Percentiles rank a stretch among this genome's conserved stretches.
These are phyloP conservation scores for Notothenia rossii DNA, from an alignment of 2,113 vertebrate species.

Conservation along the genomic window DNA sequence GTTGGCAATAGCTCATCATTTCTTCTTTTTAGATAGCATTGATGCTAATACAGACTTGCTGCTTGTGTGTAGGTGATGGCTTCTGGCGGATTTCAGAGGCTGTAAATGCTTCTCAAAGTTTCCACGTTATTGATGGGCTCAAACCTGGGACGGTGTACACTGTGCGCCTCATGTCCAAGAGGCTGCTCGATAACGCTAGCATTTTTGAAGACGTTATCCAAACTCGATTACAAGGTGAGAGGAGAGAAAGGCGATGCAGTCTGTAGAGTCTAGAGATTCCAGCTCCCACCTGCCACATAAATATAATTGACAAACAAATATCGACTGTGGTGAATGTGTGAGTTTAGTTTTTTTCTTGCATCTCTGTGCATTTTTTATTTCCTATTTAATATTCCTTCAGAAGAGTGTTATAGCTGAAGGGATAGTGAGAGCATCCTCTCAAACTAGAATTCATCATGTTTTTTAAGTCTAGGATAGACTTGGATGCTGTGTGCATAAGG, in stretches of 20 bases:
- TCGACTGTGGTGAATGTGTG: constrained; percentile 18
- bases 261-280: constrained; percentile 38
- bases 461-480: constrained; percentile 31
- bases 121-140: constrained; percentile 89
- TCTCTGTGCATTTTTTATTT: constrained; percentile 12
- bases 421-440: constrained; percentile 28
- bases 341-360: neutral
- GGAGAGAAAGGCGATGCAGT: constrained; percentile 26
- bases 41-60: constrained; percentile 64
- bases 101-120: constrained; percentile 90
- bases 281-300: neutral
- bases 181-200: constrained; percentile 92
- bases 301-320: neutral
- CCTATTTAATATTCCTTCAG: constrained; percentile 28
- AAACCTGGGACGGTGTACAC: constrained; percentile 90
- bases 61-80: constrained; percentile 90
- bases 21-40: constrained; percentile 22
- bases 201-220: constrained; percentile 97
- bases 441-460: constrained; percentile 31
- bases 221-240: constrained; percentile 94
- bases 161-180: constrained; percentile 92
- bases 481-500: constrained; percentile 32
- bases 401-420: constrained; percentile 32
- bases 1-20: constrained; percentile 8
- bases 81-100: constrained; percentile 89